Base-by-base conservation (phyloP, 2,888 invertebrate genomes). In the Amphipyra berbera region DNA sequence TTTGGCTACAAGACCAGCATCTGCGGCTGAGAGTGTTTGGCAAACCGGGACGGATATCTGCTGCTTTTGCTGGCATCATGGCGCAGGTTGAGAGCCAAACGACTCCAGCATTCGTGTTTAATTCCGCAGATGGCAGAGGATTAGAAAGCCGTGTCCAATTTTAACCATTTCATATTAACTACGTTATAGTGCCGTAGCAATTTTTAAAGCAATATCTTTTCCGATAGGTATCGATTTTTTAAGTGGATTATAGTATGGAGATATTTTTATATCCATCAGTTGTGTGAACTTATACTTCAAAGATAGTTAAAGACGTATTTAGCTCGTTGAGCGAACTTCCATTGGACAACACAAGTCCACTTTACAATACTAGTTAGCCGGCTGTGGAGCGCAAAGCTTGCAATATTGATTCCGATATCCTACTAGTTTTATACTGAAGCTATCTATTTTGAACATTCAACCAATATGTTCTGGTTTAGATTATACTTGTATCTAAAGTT, bases 1-100 rank as follows among this genome's bases (percentile, higher is more conserved):
- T 91, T 90, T 90, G 90, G 89, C 88, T 83, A 78, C 77, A 80
- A 81, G 82, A 75, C 78, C 70, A 79, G 76, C 86, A 88, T 86
- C 85, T 88, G 88, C 69, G 82, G 76, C 76, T 74, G 68, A 60
- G 67, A 61, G 68, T 83, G 86, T 85, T 91, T 91, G 90, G 90
- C 91, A 90, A 71, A 65, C 73, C 61, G 73, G 72, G 72, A 70
- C 78, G 70, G 68, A 79, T 84, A 84, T 85, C 81, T 82, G 79
- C 79, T 85, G 73, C 75, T 80, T 80, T 83, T 84, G 77, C 89
- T 91, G 90, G 91, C 91, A 91, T 81, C 69, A 73, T 61, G 74
- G 71, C 67, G 62, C 63, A 68, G 71, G 61, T 57, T 60, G 46
- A 55, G 82, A 84, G 90, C 91, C 91, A 91, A 91, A 91, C 86